These are phyloP conservation scores for Myoxocephalus aenaeus DNA, from an alignment of 2,797 vertebrate genomes.

Conservation along the genomic window DNA sequence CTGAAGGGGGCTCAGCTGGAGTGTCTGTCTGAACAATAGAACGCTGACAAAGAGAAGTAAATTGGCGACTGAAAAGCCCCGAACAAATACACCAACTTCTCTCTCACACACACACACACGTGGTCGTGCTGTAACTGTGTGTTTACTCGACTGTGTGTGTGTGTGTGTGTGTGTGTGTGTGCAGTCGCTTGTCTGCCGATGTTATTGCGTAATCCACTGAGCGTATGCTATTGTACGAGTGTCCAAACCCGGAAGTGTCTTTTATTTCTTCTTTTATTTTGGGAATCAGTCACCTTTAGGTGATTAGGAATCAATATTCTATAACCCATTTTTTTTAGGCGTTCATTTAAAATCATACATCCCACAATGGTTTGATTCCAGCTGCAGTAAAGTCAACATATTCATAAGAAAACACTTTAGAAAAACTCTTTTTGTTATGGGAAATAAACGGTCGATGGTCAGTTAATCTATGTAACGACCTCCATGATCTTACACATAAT, in stretches of 20 bases:
- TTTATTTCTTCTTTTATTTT: too few relatives aligned
- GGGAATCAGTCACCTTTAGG: background rate
- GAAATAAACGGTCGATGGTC: background rate
- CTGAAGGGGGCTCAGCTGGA: constrained; percentile 71
- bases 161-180: background rate
- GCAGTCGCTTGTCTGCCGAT: background rate
- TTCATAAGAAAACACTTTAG: background rate
- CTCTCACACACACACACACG: background rate
- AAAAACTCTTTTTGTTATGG: background rate
- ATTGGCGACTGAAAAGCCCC: constrained; percentile 53
- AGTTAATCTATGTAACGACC: background rate
- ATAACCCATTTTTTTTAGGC: background rate
- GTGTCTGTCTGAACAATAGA: constrained; percentile 51
- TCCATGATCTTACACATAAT: constrained; percentile 3
- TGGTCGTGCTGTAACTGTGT: background rate
- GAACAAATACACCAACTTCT: constrained; percentile 49
- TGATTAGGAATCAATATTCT: background rate
- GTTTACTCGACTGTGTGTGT: constrained; percentile 13
- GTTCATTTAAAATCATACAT: background rate
- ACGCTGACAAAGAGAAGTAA: constrained; percentile 64
- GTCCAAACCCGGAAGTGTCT: too few relatives aligned
- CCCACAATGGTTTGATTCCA: background rate
- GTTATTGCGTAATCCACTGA: background rate
- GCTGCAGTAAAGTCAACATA: background rate
- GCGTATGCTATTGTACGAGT: too few relatives aligned